Base-by-base conservation (phyloP, 2,888 invertebrate species). In the Philhelius pedissequus region DNA sequence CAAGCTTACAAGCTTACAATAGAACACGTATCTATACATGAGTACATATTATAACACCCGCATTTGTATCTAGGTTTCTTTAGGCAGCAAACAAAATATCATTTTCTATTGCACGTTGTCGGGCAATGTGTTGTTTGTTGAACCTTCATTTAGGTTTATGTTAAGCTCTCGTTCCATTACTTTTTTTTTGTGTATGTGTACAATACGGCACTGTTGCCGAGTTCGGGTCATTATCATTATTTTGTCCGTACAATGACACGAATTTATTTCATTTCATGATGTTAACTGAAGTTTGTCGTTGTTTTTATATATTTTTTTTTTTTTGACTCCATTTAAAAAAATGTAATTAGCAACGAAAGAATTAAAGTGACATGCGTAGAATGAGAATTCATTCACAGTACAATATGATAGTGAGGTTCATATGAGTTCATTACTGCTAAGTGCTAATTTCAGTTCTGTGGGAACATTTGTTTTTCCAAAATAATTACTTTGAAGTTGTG, bases 141-240 rank as follows among this genome's bases (percentile, higher is more conserved):
- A 64, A 70, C 75, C 74, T 70, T 80, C 80, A 70, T 54, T 69
- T 54, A 20, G 66, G 48, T 68, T 27, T 52, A 62, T 68, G 48
- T 45, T 71, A 38, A 56, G 54, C 80, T 66, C 43, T 66, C 64
- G 43, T 45, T 69, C 27, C 54, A 69, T 70, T 62, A 54, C 54
- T 30, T 38, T 70, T 40, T 60, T 22, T 20, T 27, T 43, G 3
- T 32, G 2, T 40, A 27, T 30, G 3, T 9, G 15, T 3, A 25
- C 8, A 5, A 11, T 25, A 45, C 20, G 25, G 66, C 64, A 64
- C 30, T 64, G 40, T 32, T 32, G 45, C 45, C 7, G 52, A 60
- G 62, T 45, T 40, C 35, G 45, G 80, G 80, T 70, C 80, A 81
- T 81, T 81, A 75, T 75, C 80, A 58, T 66, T 56, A 48, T 54